Conservation (phyloP, 2,113 vertebrate species). For the Numida meleagris region DNA sequence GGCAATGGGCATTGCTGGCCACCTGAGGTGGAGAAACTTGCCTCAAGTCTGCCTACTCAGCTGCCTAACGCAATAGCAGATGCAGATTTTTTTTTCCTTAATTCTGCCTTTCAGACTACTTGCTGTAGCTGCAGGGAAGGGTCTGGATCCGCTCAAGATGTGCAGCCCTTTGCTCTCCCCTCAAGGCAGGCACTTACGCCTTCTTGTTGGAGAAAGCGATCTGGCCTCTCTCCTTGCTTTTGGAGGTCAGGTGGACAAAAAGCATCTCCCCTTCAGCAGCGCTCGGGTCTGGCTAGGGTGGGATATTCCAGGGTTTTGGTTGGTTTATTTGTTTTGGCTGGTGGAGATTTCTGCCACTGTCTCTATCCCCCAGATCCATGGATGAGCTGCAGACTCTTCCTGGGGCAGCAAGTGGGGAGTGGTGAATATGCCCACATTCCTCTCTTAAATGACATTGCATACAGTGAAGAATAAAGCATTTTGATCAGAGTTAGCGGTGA, state of each 20-base stretch:
- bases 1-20: not conserved
- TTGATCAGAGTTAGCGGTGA: conserved; percentile 60
- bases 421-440: conserved; percentile 9
- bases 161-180: not conserved
- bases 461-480: conserved; percentile 66
- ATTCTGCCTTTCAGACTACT: not conserved
- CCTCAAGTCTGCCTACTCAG: not conserved
- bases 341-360: not conserved
- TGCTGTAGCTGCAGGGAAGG: not conserved
- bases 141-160: not conserved
- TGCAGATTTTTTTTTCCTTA: not conserved
- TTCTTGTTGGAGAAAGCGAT: not conserved
- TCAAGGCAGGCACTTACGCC: not conserved
- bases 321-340: not conserved
- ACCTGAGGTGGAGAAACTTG: not conserved
- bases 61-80: not conserved
- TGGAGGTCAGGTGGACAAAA: not conserved
- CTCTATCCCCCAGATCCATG: not conserved
- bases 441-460: conserved; percentile 45
- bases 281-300: not conserved
- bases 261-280: not conserved
- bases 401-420: rapidly evolving
- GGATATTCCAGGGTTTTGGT: not conserved
- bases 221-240: not conserved
- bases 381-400: not conserved